phyloP scores from a whole-genome alignment of 2,113 vertebrate species.

The Pyxicephalus adspersus region DNA sequence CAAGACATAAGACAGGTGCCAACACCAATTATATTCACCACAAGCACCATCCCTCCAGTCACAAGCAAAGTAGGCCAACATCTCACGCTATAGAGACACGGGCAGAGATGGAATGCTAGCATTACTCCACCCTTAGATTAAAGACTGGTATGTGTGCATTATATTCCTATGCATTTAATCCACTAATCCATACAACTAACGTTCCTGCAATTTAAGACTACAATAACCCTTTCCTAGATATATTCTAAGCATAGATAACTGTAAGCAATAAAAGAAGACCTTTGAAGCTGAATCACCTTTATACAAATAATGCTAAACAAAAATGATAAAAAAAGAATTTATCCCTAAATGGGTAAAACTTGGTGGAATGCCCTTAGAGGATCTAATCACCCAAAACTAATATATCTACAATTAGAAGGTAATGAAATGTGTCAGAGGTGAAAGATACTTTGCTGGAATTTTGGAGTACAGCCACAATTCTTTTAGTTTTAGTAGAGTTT shows the following conservation, averaged over 20 bases:
- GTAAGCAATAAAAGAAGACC: neutral
- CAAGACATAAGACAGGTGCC: slow-evolving; percentile 56
- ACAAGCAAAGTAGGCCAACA: slow-evolving; percentile 54
- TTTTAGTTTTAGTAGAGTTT: too few relatives aligned
- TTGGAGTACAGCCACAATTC: too few relatives aligned
- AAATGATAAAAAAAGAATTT: too few relatives aligned
- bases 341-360: too few relatives aligned
- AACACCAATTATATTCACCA: slow-evolving; percentile 54
- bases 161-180: neutral
- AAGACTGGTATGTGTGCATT: neutral
- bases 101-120: slow-evolving; percentile 1
- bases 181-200: neutral
- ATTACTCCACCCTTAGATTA: neutral
- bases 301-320: too few relatives aligned
- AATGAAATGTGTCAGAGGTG: too few relatives aligned
- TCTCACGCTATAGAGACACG: slow-evolving; percentile 51
- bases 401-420: too few relatives aligned
- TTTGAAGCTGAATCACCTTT: neutral
- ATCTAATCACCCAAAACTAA: too few relatives aligned
- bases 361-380: too few relatives aligned
- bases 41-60: slow-evolving; percentile 50
- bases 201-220: neutral
- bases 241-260: neutral
- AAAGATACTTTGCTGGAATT: too few relatives aligned
- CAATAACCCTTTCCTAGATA: neutral